A percentile compares a stretch with the other conserved stretches of the same genome.
Conservation (phyloP, 2,888 invertebrate species). For the Callinectes sapidus region DNA sequence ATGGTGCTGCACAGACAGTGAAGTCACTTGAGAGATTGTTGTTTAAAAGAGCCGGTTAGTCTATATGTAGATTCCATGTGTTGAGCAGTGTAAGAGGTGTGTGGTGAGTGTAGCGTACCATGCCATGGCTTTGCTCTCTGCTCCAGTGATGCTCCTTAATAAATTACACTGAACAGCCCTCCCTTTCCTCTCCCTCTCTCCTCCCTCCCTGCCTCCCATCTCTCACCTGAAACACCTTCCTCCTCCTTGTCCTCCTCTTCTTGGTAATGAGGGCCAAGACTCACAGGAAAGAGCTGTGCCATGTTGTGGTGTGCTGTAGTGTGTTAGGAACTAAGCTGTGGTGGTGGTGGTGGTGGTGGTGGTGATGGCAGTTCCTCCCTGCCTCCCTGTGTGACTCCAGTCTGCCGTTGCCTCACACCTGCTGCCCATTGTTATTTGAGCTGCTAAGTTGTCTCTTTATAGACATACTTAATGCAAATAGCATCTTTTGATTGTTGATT, state of each 20-base stretch:
- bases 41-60: no score
- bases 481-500: background rate
- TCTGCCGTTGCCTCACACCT: background rate
- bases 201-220: slow-evolving; percentile 22
- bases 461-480: background rate
- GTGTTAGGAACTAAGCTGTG: background rate
- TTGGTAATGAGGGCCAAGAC: background rate
- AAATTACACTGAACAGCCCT: no score
- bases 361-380: background rate
- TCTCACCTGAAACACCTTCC: slow-evolving; percentile 14
- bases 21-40: no score
- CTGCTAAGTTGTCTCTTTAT: background rate
- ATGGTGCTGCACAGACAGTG: no score
- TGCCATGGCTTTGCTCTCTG: no score
- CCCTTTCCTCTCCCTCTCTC: background rate
- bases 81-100: no score
- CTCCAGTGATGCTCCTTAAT: no score
- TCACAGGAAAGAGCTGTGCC: background rate
- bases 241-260: background rate
- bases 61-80: no score
- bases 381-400: background rate
- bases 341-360: background rate
- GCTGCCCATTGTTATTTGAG: background rate
- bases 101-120: no score
- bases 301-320: background rate